These are phyloP conservation scores for Drosophila anomelani DNA, from an alignment of 2,888 invertebrate species.

Conservation along the genomic window DNA sequence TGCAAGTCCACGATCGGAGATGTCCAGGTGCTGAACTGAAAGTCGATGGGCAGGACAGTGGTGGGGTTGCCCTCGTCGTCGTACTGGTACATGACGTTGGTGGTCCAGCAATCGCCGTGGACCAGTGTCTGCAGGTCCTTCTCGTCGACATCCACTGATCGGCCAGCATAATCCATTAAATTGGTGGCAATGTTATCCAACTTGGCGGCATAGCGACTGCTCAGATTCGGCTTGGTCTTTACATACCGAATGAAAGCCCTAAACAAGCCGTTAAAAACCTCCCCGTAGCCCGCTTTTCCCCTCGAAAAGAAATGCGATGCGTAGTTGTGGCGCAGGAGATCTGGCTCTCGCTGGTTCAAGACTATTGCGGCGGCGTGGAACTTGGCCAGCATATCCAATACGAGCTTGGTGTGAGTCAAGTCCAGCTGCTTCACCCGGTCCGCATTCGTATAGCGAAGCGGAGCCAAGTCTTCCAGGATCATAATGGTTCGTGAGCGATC, in stretches of 20 bases:
- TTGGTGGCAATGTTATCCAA: slow-evolving; percentile 50
- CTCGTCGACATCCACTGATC: slow-evolving; percentile 54
- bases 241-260: slow-evolving; percentile 62
- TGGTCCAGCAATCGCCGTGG: slow-evolving; percentile 81
- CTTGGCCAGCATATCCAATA: slow-evolving; percentile 83
- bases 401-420: slow-evolving; percentile 81
- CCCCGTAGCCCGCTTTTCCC: slow-evolving; percentile 41
- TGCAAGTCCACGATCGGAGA: slow-evolving; percentile 76
- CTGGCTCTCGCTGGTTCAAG: slow-evolving; percentile 74
- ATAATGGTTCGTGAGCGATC: slow-evolving; percentile 65
- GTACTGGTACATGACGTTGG: slow-evolving; percentile 79
- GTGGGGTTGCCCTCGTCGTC: slow-evolving; percentile 48
- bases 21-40: slow-evolving; percentile 74
- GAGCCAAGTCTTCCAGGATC: slow-evolving; percentile 75
- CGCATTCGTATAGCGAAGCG: slow-evolving; percentile 60
- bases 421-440: slow-evolving; percentile 79
- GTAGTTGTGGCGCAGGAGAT: slow-evolving; percentile 47
- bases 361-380: slow-evolving; percentile 85
- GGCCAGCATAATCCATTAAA: slow-evolving; percentile 74
- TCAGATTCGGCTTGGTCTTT: slow-evolving; percentile 47
- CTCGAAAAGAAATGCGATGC: slow-evolving; percentile 65
- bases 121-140: slow-evolving; percentile 65
- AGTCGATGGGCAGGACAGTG: slow-evolving; percentile 74
- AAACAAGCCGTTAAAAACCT: slow-evolving; percentile 53
- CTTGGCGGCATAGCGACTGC: slow-evolving; percentile 61